Evolutionary conservation across 1,140 invertebrate genomes (phyloP).

Genomic region (Nymphalis io): DNA sequence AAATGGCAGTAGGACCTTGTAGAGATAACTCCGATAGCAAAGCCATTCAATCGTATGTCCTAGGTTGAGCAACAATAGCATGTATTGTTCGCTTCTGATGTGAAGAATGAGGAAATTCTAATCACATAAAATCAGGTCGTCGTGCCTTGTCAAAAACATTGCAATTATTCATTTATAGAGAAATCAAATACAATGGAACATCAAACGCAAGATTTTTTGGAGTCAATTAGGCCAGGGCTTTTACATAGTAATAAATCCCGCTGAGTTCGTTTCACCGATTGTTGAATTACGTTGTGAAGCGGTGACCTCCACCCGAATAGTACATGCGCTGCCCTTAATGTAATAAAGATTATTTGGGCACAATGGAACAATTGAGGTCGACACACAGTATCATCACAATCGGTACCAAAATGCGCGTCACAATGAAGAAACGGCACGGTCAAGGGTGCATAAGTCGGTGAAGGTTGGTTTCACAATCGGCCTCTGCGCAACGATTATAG

Average conservation of each 20-base stretch:
- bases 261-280: too few relatives aligned
- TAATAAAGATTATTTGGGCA: conserved; percentile 1
- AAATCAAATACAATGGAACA: too few relatives aligned
- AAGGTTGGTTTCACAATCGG: conserved; percentile 25
- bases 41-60: background rate
- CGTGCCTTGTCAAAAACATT: too few relatives aligned
- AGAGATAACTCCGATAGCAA: background rate
- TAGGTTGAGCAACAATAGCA: background rate
- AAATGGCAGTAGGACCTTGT: background rate
- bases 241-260: too few relatives aligned
- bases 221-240: too few relatives aligned
- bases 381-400: background rate
- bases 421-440: conserved; percentile 20
- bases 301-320: too few relatives aligned
- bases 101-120: background rate
- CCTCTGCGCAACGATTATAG: conserved; percentile 18
- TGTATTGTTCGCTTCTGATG: background rate
- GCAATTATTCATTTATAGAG: too few relatives aligned
- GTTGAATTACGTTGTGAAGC: too few relatives aligned
- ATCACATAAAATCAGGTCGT: background rate
- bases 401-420: conserved; percentile 4
- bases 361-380: background rate
- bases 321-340: background rate
- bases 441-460: conserved; percentile 31
- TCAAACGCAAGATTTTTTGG: too few relatives aligned